Base-by-base conservation (phyloP, 2,888 invertebrate genomes). In the Caenorhabditis macrosperma region DNA sequence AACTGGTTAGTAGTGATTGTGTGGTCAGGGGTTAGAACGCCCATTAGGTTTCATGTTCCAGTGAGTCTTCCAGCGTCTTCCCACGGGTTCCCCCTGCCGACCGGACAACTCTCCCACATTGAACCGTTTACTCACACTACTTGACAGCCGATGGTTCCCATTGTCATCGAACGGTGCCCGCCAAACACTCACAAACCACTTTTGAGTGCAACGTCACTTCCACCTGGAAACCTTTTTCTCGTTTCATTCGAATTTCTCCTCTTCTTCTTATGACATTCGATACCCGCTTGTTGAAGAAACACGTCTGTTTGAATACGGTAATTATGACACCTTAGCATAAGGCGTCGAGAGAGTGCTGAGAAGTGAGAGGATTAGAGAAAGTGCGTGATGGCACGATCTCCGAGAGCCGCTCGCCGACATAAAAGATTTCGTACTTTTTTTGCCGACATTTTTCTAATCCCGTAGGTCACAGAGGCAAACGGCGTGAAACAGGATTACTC, bases 261-360 rank as follows among this genome's bases (percentile, higher is more conserved):
- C 28, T 30, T 9, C 9, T 24, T n/a, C 46, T 30, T 41, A 26
- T 59, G 54, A 64, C 46, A 64, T 33, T 41, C 17, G 61, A 64
- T 61, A 69, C 52, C 46, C 33, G 35, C 46, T 46, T 28, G 15
- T 54, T 60, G 38, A 22, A 22, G 38, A 54, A 26, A 60, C 38
- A 41, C 20, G 22, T 46, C 20, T 71, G 38, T 74, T 74, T 74
- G 64, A 74, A 74, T 74, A 72, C 63, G 72, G 72, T 72, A 59
- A 64, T 74, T 64, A 64, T 57, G 74, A 74, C 74, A 64, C 74
- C 74, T 55, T 20, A 46, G 41, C 22, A 20, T 33, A 41, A 17
- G 20, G 22, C 24, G 22, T 24, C 5, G 17, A 26, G 41, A 52
- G 44, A 66, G 52, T 44, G 22, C 30, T 10, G 12, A 10, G 20